Base-by-base conservation (phyloP, 2,113 vertebrate species). In the Pterophyllum scalare region DNA sequence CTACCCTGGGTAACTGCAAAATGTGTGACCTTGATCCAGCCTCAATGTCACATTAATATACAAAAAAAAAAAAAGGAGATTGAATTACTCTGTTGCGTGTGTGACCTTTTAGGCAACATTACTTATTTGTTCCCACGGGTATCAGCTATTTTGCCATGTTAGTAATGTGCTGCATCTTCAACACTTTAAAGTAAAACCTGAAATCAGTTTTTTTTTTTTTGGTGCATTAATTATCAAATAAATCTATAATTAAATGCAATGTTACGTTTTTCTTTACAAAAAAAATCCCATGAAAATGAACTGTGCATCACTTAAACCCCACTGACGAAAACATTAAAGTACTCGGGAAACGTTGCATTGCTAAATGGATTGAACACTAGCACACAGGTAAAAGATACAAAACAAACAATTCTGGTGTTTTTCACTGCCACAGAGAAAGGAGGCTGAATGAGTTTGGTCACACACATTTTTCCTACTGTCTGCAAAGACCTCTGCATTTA, bases 401-500 rank as follows among this genome's bases (percentile, higher is more conserved):
- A 80, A 74, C 17, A 74, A 72, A 43, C 14, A n/a, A 7, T 40
- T 80, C 43, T 52, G 65, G 43, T 75, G n/a, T 70, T 46, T 14
- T 31, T 35, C 31, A 24, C 31, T 58, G 54, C 74, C 49, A 59
- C 19, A 22, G 28, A 61, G 20, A 59, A 38, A 12, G 26, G 7
- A 9, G 1, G 22, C 59, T 26, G 6, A 61, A n/a, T 24, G 43
- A 38, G 59, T 86, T 20, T 24, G 84, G 64, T 76, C 8, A 26
- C 22, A 59, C 28, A 28, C 60, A 79, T 79, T 62, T 65, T 78
- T 35, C n/a, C 79, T 4, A 22, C 77, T 33, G 70, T 60, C 46
- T 81, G 79, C 76, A 56, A 31, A 85, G 58, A 40, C 77, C 61
- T 65, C 56, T 85, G 70, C 75, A 28, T 87, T 87, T 84, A 43